Conservation (phyloP, 2,888 invertebrate species). For the Salpingus planirostris region DNA sequence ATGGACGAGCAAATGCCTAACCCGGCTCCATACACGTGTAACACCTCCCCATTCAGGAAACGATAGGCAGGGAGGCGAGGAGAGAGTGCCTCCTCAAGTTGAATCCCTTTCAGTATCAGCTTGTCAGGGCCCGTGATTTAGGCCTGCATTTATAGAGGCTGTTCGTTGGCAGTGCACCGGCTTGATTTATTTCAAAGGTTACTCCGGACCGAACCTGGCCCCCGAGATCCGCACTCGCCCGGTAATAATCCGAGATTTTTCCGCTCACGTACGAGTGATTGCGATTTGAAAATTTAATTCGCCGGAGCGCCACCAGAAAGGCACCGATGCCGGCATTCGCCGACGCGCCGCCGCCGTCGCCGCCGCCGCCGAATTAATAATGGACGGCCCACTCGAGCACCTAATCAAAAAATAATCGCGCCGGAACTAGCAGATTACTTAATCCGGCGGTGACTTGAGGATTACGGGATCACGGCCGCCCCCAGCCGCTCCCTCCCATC, state of each 20-base stretch:
- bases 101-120: slow-evolving; percentile 37
- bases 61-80: slow-evolving; percentile 23
- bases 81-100: slow-evolving; percentile 30
- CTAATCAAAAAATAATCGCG: slow-evolving; percentile 1
- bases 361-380: slow-evolving; percentile 5
- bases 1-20: slow-evolving; percentile 10
- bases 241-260: slow-evolving; percentile 30
- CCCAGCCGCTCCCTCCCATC: no score
- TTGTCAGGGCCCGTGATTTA: slow-evolving; percentile 40
- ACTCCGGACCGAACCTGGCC: slow-evolving; percentile 23
- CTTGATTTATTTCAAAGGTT: slow-evolving; percentile 40
- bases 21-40: slow-evolving; percentile 21
- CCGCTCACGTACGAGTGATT: slow-evolving; percentile 22
- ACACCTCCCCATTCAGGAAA: slow-evolving; percentile 21
- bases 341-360: no score
- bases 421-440: not conserved
- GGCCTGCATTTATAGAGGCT: slow-evolving; percentile 39
- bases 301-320: no score
- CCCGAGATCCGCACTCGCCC: slow-evolving; percentile 25
- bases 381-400: not conserved
- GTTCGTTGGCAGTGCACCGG: slow-evolving; percentile 26
- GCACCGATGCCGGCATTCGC: slow-evolving; percentile 1
- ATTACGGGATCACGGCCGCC: not conserved
- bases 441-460: no score
- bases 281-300: slow-evolving; percentile 16